A percentile compares a stretch with the other conserved stretches of the same genome.
These are phyloP conservation scores for Acholoe squamosa DNA, from an alignment of 2,888 invertebrate genomes.

Conservation along the genomic window DNA sequence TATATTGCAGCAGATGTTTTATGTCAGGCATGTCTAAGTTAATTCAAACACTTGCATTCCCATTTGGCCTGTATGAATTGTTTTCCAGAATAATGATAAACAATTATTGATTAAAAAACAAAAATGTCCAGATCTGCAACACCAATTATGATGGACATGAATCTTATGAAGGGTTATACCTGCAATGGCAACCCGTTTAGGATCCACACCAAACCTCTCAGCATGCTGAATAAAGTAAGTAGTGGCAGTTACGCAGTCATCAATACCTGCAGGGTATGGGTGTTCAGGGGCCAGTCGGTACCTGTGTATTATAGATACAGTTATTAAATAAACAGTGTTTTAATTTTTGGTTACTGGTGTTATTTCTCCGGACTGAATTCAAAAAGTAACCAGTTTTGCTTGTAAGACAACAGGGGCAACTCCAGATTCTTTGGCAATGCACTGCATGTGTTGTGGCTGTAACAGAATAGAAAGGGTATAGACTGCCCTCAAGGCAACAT, in stretches of 20 bases:
- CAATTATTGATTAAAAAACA: no score
- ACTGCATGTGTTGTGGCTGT: no score
- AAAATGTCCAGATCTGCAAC: no score
- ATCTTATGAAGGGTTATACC: background rate
- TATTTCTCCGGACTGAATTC: background rate
- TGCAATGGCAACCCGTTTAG: background rate
- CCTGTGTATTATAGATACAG: background rate
- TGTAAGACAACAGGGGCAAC: background rate
- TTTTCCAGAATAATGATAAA: no score
- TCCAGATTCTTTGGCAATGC: background rate
- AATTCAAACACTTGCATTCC: no score
- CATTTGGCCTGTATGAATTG: no score
- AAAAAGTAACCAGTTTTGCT: background rate
- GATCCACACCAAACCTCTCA: background rate
- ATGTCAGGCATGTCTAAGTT: no score
- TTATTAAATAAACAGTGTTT: background rate
- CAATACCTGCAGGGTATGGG: background rate
- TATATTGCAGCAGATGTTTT: no score
- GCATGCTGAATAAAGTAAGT: background rate
- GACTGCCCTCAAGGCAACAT: no score
- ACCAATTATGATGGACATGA: no score
- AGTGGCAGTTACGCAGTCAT: background rate
- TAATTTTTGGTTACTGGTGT: background rate
- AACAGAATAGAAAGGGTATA: no score
- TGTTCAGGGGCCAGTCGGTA: conserved; percentile 21